These are phyloP conservation scores for Drosophila pseudotalamancana DNA, from an alignment of 2,888 invertebrate species.

Conservation along the genomic window DNA sequence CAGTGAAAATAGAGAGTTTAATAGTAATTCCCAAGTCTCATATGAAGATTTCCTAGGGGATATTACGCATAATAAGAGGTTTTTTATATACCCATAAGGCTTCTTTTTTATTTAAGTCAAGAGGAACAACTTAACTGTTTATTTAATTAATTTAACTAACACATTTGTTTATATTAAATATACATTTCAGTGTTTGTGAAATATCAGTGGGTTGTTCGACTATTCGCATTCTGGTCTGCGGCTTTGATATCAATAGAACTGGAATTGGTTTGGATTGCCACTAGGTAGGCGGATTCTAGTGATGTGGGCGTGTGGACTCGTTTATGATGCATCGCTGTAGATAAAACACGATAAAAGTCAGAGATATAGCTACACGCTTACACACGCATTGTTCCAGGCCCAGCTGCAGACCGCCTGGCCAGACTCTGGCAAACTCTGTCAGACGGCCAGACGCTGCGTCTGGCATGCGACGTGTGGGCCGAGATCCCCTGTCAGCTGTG, in stretches of 20 bases:
- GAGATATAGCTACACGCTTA: constrained; percentile 37
- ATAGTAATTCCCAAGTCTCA: neutral
- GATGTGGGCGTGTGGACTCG: constrained; percentile 47
- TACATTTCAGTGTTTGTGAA: neutral
- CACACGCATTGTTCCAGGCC: constrained; percentile 37
- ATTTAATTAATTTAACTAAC: neutral
- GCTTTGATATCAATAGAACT: constrained; percentile 41
- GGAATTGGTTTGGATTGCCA: neutral
- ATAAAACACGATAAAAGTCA: constrained; percentile 71
- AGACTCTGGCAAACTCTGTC: neutral
- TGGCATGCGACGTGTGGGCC: constrained; percentile 56
- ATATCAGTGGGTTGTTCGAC: neutral
- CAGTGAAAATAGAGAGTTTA: no score
- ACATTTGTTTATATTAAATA: neutral
- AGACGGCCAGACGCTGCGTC: constrained; percentile 39
- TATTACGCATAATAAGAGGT: neutral
- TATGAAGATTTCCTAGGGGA: neutral
- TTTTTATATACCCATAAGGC: neutral
- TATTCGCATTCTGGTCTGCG: neutral
- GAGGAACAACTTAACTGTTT: neutral
- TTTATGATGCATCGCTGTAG: constrained; percentile 73
- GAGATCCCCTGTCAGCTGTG: constrained; percentile 60
- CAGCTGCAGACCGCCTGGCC: constrained; percentile 13
- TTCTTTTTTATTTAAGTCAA: no score
- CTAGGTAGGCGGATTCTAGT: constrained; percentile 1